Evolutionary conservation across 1,140 invertebrate species (phyloP).

Genomic region (Cylas formicarius): DNA sequence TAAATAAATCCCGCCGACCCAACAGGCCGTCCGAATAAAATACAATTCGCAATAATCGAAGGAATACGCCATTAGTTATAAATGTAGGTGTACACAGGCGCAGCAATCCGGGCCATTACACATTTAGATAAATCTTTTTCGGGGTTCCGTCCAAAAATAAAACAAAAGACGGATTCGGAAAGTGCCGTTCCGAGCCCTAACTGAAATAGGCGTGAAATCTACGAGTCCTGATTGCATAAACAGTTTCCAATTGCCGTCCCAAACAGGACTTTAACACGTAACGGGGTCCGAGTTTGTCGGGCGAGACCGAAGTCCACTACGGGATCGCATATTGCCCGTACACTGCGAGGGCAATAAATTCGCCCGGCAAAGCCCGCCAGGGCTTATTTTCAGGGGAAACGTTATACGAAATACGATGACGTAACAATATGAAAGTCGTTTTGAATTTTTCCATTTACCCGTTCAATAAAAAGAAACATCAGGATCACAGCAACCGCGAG

Average conservation of each 20-base stretch:
- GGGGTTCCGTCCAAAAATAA: too few species aligned
- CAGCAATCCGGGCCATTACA: too few species aligned
- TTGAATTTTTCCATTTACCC: neutral
- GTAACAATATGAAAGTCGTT: neutral
- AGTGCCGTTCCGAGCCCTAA: constrained; percentile 11
- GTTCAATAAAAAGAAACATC: constrained; percentile 16
- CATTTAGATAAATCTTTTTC: too few species aligned
- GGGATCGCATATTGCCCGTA: constrained; percentile 26
- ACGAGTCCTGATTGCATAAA: constrained; percentile 28
- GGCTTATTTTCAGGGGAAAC: constrained; percentile 23
- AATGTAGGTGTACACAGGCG: too few species aligned
- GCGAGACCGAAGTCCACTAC: constrained; percentile 26
- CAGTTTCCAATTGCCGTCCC: constrained; percentile 29
- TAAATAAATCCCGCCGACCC: too few species aligned
- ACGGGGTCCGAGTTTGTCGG: constrained; percentile 25
- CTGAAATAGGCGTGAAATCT: constrained; percentile 29
- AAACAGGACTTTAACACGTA: constrained; percentile 25
- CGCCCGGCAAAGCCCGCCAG: constrained; percentile 24
- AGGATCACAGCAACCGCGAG: too few species aligned
- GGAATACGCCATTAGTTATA: too few species aligned
- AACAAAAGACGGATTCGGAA: constrained; percentile 7
- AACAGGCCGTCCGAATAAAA: too few species aligned
- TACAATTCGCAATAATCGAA: too few species aligned
- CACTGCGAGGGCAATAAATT: constrained; percentile 23
- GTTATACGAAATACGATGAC: constrained; percentile 1